phyloP scores from a whole-genome alignment of 2,888 invertebrate genomes.

The Conistra vaccinii region DNA sequence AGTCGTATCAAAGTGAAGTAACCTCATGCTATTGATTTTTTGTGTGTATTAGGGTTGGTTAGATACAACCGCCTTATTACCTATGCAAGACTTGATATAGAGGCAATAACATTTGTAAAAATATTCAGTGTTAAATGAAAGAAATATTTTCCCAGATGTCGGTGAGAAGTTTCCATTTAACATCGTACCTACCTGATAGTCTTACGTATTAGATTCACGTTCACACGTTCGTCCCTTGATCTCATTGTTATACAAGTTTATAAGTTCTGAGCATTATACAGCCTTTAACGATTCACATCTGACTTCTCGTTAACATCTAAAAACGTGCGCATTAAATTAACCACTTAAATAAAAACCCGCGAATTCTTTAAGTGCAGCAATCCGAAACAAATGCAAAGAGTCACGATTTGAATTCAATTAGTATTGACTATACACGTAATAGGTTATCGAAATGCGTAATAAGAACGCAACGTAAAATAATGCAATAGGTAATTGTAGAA shows the following conservation, averaged over 20 bases:
- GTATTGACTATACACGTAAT: constrained; percentile 58
- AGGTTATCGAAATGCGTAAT: constrained; percentile 47
- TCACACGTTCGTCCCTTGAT: constrained; percentile 41
- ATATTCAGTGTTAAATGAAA: constrained; percentile 32
- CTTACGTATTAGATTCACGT: background rate
- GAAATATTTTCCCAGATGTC: constrained; percentile 31
- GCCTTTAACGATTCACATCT: constrained; percentile 28
- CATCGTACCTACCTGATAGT: background rate
- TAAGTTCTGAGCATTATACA: constrained; percentile 28
- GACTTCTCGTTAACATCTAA: constrained; percentile 29
- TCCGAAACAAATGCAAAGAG: constrained; percentile 55
- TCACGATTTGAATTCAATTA: constrained; percentile 60
- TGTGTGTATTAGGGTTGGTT: constrained; percentile 24
- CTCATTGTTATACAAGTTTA: constrained; percentile 34
- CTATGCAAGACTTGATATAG: constrained; percentile 16
- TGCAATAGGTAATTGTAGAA: constrained; percentile 25
- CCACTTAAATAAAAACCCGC: constrained; percentile 39
- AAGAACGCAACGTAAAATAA: constrained; percentile 33
- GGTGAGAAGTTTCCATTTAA: constrained; percentile 32
- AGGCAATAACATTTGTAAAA: constrained; percentile 29
- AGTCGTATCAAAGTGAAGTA: constrained; percentile 35
- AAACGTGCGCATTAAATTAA: constrained; percentile 38
- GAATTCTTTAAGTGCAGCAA: constrained; percentile 55
- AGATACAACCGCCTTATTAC: constrained; percentile 15
- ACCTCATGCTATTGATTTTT: constrained; percentile 46